phyloP scores from a whole-genome alignment of 2,113 vertebrate species.

The Oreocharis arfaki region DNA sequence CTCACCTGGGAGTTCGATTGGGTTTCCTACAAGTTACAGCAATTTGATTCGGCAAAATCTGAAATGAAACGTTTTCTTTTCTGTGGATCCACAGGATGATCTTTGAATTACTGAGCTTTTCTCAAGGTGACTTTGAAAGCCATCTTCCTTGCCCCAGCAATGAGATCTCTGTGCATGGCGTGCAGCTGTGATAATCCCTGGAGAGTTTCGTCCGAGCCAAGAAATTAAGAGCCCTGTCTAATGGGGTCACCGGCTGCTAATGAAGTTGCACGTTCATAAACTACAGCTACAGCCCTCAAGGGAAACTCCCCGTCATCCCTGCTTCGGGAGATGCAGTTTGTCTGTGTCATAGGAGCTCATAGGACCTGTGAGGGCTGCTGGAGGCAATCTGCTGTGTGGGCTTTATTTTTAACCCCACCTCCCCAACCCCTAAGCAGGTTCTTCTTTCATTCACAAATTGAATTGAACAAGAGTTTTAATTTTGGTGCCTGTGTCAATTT shows the following conservation, averaged over 20 bases:
- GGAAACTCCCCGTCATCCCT: neutral
- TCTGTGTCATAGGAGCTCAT: neutral
- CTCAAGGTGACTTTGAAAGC: constrained; percentile 31
- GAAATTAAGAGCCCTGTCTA: constrained; percentile 10
- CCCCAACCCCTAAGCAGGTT: neutral
- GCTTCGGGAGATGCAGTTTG: neutral
- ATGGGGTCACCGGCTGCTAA: constrained; percentile 31
- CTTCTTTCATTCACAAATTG: constrained; percentile 56
- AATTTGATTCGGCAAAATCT: neutral
- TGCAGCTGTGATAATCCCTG: neutral
- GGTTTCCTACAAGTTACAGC: neutral
- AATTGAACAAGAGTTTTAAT: constrained; percentile 41
- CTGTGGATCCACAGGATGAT: neutral
- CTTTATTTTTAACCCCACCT: neutral
- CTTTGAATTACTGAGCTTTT: neutral
- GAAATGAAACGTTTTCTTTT: neutral
- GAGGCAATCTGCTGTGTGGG: neutral
- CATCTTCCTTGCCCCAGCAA: neutral
- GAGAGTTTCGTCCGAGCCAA: constrained; percentile 11
- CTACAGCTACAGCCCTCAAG: constrained; percentile 25
- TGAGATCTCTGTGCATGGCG: neutral
- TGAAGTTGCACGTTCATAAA: constrained; percentile 32
- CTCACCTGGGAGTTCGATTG: neutral
- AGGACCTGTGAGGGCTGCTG: neutral
- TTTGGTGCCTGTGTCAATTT: constrained; percentile 27